Evolutionary conservation across 2,888 invertebrate species (phyloP).

Genomic region (Ceratothoa steindachneri): DNA sequence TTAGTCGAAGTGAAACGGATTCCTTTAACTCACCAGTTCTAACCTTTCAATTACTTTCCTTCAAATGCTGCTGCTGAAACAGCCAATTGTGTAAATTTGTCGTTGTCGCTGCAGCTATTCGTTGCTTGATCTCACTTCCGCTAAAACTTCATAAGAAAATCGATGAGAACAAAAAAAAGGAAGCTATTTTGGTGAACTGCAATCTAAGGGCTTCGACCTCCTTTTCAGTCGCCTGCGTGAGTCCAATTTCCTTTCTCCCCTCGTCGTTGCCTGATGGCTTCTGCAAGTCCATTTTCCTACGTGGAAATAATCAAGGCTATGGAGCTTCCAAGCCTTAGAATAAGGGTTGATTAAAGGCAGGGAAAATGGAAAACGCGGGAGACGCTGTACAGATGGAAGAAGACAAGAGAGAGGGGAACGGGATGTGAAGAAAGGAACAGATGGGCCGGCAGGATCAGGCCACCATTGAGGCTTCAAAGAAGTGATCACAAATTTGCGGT

Average conservation of each 20-base stretch:
- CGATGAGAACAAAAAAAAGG: too few species aligned
- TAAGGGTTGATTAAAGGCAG: constrained; percentile 4
- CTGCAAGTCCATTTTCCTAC: neutral
- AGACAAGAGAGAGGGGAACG: neutral
- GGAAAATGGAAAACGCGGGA: constrained; percentile 1
- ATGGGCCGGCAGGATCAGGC: neutral
- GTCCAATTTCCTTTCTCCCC: neutral
- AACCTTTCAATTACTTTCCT: too few species aligned
- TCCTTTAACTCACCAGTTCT: too few species aligned
- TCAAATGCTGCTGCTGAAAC: too few species aligned
- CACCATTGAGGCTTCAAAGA: neutral
- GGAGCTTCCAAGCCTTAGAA: neutral
- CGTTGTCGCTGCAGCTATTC: too few species aligned
- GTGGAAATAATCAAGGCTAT: constrained; percentile 3
- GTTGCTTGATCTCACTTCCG: too few species aligned
- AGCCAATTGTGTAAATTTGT: too few species aligned
- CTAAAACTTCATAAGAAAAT: too few species aligned
- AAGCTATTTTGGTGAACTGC: too few species aligned
- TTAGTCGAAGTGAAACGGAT: too few species aligned
- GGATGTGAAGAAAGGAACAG: neutral
- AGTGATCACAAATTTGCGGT: too few species aligned
- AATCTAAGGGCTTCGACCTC: neutral
- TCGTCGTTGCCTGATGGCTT: neutral
- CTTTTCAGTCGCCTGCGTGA: neutral
- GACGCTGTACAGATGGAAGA: neutral